These are phyloP conservation scores for Spialia ferax DNA, from an alignment of 2,888 invertebrate species.

Conservation along the genomic window DNA sequence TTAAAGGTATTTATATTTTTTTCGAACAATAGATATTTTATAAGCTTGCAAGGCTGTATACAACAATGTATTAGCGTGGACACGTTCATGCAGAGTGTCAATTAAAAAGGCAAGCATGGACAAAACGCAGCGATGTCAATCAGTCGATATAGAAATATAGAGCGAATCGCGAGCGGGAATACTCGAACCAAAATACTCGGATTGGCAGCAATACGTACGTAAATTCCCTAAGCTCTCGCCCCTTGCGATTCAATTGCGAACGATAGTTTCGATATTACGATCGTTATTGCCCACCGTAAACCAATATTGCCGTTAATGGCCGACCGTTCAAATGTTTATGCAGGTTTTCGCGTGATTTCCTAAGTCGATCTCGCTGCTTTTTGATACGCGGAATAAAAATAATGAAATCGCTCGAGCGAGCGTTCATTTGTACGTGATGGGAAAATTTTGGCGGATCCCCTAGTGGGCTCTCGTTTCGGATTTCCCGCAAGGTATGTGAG, in stretches of 20 bases:
- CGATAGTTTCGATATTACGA: conserved; percentile 41
- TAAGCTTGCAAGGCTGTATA: background rate
- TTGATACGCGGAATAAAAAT: conserved; percentile 34
- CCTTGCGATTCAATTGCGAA: conserved; percentile 40
- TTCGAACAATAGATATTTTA: no score
- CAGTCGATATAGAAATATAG: conserved; percentile 48
- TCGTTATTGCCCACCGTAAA: conserved; percentile 53
- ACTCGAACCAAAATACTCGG: conserved; percentile 39
- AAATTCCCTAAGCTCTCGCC: conserved; percentile 29
- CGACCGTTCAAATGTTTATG: conserved; percentile 67
- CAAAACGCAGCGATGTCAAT: background rate
- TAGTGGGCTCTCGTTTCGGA: background rate
- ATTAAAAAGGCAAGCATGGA: background rate
- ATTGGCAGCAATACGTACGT: conserved; percentile 39
- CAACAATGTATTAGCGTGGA: background rate
- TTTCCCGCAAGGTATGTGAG: background rate
- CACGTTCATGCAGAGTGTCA: background rate
- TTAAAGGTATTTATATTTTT: no score
- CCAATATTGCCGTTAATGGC: conserved; percentile 58
- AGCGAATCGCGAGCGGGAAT: conserved; percentile 38
- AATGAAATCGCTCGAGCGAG: conserved; percentile 28
- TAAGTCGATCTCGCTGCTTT: conserved; percentile 24
- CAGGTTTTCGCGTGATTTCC: conserved; percentile 45
- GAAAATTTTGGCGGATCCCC: conserved; percentile 15
- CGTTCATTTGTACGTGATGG: conserved; percentile 26